Evolutionary conservation across 92 coral and sea anemone genomes (phyloP).

Genomic region (Palythoa heliodiscus): DNA sequence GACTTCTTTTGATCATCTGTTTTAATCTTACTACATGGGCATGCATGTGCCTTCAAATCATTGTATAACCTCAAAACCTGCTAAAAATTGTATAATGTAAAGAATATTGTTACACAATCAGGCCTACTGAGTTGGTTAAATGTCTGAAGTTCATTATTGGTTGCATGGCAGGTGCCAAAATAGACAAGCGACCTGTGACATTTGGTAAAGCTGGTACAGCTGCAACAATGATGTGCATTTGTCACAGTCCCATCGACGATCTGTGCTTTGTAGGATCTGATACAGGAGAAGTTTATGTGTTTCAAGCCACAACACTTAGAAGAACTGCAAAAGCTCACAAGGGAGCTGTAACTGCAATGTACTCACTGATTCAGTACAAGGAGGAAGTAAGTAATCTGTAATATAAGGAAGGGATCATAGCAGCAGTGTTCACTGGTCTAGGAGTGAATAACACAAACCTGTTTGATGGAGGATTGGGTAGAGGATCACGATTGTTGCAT

Average conservation of each 20-base stretch:
- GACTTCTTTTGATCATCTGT: no score
- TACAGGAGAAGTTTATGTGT: slow-evolving; percentile 86
- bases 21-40: no score
- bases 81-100: no score
- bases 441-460: no score
- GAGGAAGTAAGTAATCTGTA: slow-evolving; percentile 66
- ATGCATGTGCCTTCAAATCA: no score
- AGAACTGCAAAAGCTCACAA: slow-evolving; percentile 93
- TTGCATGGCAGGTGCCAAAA: slow-evolving; percentile 63
- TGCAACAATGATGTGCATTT: slow-evolving; percentile 95
- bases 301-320: slow-evolving; percentile 92
- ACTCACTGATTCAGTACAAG: slow-evolving; percentile 76
- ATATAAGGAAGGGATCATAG: background rate
- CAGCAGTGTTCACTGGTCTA: background rate
- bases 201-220: slow-evolving; percentile 98
- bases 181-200: slow-evolving; percentile 97
- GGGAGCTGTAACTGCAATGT: slow-evolving; percentile 97
- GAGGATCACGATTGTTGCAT: background rate
- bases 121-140: background rate
- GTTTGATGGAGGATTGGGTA: background rate
- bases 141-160: background rate
- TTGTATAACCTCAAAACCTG: no score
- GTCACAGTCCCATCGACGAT: slow-evolving; percentile 96
- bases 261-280: slow-evolving; percentile 92
- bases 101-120: background rate